phyloP scores from a whole-genome alignment of 2,113 vertebrate species.

The Cichladusa arquata region DNA sequence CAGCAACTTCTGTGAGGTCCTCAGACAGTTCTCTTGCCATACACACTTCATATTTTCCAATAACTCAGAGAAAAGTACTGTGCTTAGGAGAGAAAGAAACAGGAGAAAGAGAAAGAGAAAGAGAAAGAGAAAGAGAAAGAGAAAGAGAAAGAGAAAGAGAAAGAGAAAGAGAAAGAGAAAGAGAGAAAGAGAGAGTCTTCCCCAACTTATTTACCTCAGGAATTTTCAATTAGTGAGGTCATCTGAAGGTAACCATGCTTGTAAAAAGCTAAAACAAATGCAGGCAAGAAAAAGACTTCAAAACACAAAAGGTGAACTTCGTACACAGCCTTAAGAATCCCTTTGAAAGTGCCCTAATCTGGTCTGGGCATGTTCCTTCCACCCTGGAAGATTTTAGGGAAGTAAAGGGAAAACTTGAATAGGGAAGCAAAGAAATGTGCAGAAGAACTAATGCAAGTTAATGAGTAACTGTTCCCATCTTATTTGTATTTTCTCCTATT shows the following conservation, averaged over 20 bases:
- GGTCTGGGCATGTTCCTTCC: neutral
- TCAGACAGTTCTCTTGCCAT: neutral
- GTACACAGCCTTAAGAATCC: neutral
- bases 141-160: neutral
- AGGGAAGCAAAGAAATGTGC: neutral
- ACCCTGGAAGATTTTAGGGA: neutral
- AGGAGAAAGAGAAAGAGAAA: neutral
- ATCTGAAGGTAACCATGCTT: neutral
- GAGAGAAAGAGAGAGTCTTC: neutral
- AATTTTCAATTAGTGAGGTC: neutral
- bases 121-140: neutral
- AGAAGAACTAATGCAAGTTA: constrained; percentile 6
- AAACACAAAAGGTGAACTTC: neutral
- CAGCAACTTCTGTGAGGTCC: neutral
- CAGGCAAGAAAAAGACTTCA: neutral
- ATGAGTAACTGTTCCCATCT: neutral
- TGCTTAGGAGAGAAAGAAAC: neutral
- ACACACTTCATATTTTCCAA: neutral
- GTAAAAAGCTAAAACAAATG: neutral
- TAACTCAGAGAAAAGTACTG: neutral
- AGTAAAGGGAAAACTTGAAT: neutral
- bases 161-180: neutral
- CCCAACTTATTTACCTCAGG: neutral
- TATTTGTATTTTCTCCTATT: neutral
- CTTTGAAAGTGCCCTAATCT: neutral